Evolutionary conservation across 2,797 vertebrate species (phyloP).

Genomic region (Anabacerthia variegaticeps): DNA sequence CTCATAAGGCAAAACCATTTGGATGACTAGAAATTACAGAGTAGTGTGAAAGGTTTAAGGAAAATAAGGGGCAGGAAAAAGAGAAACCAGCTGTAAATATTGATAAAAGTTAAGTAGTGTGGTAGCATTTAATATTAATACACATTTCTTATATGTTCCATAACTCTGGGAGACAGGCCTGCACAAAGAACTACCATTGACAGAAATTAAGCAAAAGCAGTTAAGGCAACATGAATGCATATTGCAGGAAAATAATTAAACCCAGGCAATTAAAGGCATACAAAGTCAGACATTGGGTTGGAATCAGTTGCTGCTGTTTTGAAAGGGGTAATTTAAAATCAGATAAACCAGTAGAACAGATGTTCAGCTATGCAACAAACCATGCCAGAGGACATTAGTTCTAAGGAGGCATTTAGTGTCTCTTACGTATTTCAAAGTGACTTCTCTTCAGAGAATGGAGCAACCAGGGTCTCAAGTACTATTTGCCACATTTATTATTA

Average conservation of each 20-base stretch:
- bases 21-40: constrained; percentile 11
- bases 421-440: neutral
- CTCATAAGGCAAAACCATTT: constrained; percentile 35
- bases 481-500: neutral
- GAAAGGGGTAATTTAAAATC: neutral
- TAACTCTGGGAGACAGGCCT: neutral
- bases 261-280: neutral
- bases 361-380: neutral
- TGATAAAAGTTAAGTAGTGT: neutral
- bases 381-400: neutral
- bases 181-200: neutral
- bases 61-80: constrained; percentile 9
- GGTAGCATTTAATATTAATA: constrained; percentile 31
- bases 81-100: constrained; percentile 26
- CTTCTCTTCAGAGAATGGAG: neutral
- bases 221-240: neutral
- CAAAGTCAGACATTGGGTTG: neutral
- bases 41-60: constrained; percentile 7
- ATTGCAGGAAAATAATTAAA: neutral
- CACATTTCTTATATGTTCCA: neutral
- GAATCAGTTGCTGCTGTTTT: neutral
- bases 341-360: neutral
- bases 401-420: neutral
- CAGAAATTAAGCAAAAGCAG: neutral
- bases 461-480: neutral